phyloP scores from a whole-genome alignment of 1,140 invertebrate genomes.

The Pectinophora gossypiella region DNA sequence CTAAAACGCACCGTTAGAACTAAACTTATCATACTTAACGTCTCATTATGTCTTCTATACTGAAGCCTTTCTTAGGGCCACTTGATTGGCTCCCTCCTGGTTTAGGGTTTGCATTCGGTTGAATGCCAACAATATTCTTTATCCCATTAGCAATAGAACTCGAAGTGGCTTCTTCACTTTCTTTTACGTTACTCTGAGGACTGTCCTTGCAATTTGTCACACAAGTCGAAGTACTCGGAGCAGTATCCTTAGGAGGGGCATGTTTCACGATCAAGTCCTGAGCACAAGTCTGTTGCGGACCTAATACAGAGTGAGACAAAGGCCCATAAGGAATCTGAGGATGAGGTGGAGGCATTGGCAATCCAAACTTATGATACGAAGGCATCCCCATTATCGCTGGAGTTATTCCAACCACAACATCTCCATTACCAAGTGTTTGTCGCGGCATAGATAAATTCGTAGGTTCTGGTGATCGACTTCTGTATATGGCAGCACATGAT shows the following conservation, averaged over 20 bases:
- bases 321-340: constrained; percentile 59
- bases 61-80: constrained; percentile 79
- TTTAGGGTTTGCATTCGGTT: constrained; percentile 68
- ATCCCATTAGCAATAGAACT: constrained; percentile 63
- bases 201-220: constrained; percentile 55
- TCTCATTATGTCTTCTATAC: constrained; percentile 85
- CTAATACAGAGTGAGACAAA: constrained; percentile 50
- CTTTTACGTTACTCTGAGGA: constrained; percentile 33
- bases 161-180: constrained; percentile 42
- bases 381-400: constrained; percentile 59
- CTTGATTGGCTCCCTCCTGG: constrained; percentile 68
- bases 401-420: constrained; percentile 55
- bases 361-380: constrained; percentile 66
- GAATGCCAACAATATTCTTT: constrained; percentile 68
- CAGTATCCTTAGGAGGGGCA: constrained; percentile 63
- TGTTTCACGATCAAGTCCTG: constrained; percentile 74
- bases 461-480: constrained; percentile 68
- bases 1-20: background rate
- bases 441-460: constrained; percentile 71
- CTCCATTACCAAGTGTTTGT: constrained; percentile 36
- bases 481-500: constrained; percentile 57
- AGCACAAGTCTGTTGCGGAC: constrained; percentile 67
- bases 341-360: constrained; percentile 68
- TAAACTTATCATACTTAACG: constrained; percentile 57
- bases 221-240: constrained; percentile 51